Conservation (phyloP, 2,113 vertebrate genomes). For the Talpa occidentalis region DNA sequence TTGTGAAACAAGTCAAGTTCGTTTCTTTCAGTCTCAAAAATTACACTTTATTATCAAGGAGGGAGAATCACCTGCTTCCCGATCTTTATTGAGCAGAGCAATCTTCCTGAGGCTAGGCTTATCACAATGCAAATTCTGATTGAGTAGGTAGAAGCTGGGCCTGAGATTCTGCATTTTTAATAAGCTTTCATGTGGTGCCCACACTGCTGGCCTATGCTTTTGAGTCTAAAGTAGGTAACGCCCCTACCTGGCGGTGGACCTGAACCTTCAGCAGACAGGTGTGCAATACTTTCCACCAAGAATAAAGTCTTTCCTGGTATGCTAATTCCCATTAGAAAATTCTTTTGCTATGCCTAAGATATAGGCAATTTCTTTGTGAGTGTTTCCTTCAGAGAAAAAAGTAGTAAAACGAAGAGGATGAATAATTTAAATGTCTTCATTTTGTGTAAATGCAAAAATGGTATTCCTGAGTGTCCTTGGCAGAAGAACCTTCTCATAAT, state of each 20-base stretch:
- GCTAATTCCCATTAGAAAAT: background rate
- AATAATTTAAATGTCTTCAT: background rate
- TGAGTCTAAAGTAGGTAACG: background rate
- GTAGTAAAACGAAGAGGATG: background rate
- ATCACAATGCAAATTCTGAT: background rate
- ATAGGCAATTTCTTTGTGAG: background rate
- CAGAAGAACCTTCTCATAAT: background rate
- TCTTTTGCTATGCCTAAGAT: constrained; percentile 2
- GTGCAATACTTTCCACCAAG: background rate
- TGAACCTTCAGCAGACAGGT: background rate
- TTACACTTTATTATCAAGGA: background rate
- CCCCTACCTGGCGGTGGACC: background rate
- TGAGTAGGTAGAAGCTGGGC: background rate
- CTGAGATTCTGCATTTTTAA: background rate
- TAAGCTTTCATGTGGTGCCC: background rate
- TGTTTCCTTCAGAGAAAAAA: background rate
- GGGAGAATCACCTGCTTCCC: background rate
- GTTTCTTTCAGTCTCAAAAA: background rate
- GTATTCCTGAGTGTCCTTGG: background rate
- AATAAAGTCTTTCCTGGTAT: background rate
- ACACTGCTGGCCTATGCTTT: background rate
- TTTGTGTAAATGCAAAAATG: background rate
- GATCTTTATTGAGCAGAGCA: background rate
- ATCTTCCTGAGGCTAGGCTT: background rate
- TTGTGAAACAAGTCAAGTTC: background rate